A percentile compares a stretch with the other conserved stretches of the same genome.
Evolutionary conservation across 2,888 invertebrate species (phyloP).

Genomic region (Trachelus tabidus): DNA sequence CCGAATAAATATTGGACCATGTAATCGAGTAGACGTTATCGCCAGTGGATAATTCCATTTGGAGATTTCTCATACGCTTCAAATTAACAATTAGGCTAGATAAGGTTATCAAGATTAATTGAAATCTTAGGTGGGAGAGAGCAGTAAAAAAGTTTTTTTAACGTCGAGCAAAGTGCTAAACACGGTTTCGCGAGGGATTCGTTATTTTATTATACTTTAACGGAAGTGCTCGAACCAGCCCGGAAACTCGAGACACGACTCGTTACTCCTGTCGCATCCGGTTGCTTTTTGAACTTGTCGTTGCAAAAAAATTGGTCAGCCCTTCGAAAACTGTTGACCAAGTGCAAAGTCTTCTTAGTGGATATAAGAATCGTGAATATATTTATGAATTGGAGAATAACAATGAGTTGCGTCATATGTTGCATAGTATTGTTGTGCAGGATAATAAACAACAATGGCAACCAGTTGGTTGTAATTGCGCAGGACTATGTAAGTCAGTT

Average conservation of each 20-base stretch:
- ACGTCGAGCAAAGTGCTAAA: neutral
- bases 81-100: neutral
- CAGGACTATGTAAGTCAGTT: neutral
- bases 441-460: neutral
- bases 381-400: neutral
- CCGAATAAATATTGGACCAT: neutral
- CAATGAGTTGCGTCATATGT: neutral
- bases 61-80: neutral
- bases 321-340: neutral
- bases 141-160: neutral
- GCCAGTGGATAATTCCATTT: neutral
- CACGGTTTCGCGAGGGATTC: neutral
- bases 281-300: neutral
- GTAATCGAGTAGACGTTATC: neutral
- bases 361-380: neutral
- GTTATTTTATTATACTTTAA: neutral
- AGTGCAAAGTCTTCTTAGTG: neutral
- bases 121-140: neutral
- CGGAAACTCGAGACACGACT: neutral
- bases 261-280: neutral
- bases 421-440: neutral
- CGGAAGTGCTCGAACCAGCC: neutral
- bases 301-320: neutral
- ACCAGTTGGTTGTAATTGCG: neutral
- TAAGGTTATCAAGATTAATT: neutral